Percentiles rank a stretch among this genome's conserved stretches.
Conservation (phyloP, 2,888 invertebrate genomes). For the Apotomis turbidana region DNA sequence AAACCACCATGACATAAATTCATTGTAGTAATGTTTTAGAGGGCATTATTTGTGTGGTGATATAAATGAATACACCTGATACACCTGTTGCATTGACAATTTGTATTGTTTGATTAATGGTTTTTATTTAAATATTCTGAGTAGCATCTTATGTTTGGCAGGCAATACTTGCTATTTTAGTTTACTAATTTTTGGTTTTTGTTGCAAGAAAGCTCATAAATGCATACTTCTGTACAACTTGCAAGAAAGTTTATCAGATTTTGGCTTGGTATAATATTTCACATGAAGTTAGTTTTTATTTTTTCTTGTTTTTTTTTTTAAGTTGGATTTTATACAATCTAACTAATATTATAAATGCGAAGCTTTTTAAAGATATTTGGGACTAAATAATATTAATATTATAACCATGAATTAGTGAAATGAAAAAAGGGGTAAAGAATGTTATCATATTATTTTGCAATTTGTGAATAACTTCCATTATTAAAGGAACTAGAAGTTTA, state of each 20-base stretch:
- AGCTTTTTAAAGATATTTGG: no score
- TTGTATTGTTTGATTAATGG: slow-evolving; percentile 2
- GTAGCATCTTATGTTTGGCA: slow-evolving; percentile 28
- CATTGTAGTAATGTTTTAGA: background rate
- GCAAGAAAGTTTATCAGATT: no score
- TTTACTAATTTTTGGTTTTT: background rate
- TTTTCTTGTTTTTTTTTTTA: no score
- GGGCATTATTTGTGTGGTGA: slow-evolving; percentile 6
- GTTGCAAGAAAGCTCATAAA: background rate
- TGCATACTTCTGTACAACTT: background rate
- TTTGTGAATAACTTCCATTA: background rate
- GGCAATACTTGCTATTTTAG: slow-evolving; percentile 15
- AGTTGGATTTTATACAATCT: no score
- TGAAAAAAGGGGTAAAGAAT: no score
- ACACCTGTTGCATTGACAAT: slow-evolving; percentile 49
- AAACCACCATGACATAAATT: slow-evolving; percentile 40
- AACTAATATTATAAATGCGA: no score
- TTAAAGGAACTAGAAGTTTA: background rate
- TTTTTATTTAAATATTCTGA: slow-evolving; percentile 1
- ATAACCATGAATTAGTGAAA: no score
- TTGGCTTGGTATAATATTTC: no score
- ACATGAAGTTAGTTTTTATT: background rate
- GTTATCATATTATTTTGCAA: background rate
- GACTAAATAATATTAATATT: no score
- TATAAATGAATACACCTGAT: slow-evolving; percentile 44